Conservation (phyloP, 2,888 invertebrate species). For the Anaspis maculata region DNA sequence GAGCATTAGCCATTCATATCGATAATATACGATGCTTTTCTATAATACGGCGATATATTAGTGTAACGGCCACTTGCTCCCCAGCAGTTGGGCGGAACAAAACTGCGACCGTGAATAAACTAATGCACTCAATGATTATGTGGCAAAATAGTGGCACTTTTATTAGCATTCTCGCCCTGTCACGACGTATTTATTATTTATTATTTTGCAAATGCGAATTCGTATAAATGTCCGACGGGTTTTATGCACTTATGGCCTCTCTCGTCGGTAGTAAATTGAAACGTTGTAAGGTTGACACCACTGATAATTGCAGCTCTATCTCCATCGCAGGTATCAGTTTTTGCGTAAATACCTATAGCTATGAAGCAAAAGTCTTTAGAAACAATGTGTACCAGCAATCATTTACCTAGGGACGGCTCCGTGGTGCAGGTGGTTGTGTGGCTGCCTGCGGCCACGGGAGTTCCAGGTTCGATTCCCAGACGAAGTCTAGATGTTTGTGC, state of each 20-base stretch:
- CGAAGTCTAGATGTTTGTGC: too few species aligned
- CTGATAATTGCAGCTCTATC: background rate
- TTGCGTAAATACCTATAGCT: too few species aligned
- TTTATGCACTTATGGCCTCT: constrained; percentile 4
- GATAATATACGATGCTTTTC: constrained; percentile 15
- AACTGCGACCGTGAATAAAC: constrained; percentile 11
- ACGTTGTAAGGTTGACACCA: background rate
- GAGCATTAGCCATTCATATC: constrained; percentile 15
- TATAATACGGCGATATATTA: constrained; percentile 17
- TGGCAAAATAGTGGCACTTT: constrained; percentile 18
- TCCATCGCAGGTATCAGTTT: too few species aligned
- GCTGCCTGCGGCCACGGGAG: too few species aligned
- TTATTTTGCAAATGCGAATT: constrained; percentile 7
- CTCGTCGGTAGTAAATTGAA: background rate
- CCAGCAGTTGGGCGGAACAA: constrained; percentile 14
- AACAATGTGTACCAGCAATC: too few species aligned
- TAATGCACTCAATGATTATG: constrained; percentile 18
- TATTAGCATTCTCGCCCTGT: constrained; percentile 12
- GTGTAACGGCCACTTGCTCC: constrained; percentile 15
- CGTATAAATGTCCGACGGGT: constrained; percentile 1
- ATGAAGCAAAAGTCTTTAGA: too few species aligned
- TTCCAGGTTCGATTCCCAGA: too few species aligned
- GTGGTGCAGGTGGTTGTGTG: too few species aligned
- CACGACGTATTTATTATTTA: constrained; percentile 8
- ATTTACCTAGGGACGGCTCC: too few species aligned